phyloP scores from a whole-genome alignment of 2,113 vertebrate genomes.

The Todiramphus chloris region DNA sequence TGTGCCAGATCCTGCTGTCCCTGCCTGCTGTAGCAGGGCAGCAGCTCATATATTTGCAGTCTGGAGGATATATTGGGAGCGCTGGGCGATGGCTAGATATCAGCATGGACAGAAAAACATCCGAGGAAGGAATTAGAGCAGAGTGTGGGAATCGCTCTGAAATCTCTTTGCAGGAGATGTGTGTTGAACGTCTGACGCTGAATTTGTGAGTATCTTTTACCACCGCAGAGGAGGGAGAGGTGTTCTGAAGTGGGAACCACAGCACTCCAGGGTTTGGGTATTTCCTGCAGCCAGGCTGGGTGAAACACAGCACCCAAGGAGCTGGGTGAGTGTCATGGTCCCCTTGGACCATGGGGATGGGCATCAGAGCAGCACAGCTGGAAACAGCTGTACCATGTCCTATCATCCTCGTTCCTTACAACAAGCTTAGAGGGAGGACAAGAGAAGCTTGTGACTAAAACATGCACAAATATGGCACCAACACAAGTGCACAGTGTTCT shows the following conservation, averaged over 20 bases:
- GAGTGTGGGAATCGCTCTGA: background rate
- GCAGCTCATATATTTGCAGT: background rate
- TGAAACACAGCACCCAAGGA: background rate
- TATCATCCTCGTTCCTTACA: accelerated
- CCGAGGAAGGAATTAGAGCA: background rate
- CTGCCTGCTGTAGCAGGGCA: background rate
- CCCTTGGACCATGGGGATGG: accelerated
- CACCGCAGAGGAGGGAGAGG: background rate
- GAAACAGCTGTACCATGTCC: background rate
- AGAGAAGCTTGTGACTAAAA: background rate
- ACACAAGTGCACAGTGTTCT: background rate
- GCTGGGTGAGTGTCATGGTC: background rate
- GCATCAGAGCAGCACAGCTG: background rate
- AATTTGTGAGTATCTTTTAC: background rate
- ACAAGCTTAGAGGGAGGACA: background rate
- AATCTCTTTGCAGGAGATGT: background rate
- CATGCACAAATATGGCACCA: background rate
- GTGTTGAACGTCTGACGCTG: background rate
- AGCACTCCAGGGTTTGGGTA: background rate
- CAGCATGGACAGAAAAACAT: background rate
- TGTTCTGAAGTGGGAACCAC: background rate
- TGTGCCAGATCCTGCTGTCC: background rate
- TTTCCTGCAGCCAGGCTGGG: background rate
- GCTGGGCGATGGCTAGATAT: background rate
- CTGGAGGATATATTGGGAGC: background rate